Base-by-base conservation (phyloP, 35 echinoderm and acorn worm species). In the Eucidaris tribuloides region DNA sequence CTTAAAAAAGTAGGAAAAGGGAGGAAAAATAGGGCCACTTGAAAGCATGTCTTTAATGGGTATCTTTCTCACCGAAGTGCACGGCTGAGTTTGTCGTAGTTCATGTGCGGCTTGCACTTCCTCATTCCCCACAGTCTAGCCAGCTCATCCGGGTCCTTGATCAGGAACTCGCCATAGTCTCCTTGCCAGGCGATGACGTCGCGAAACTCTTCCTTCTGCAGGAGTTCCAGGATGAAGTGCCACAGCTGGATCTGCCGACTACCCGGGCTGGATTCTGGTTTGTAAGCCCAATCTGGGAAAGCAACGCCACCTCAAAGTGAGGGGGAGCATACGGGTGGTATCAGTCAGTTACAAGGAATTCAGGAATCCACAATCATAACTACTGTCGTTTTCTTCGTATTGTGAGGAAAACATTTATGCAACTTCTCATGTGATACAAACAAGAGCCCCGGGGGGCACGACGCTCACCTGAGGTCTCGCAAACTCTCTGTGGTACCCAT, bases 71-170 rank as follows among this genome's bases (percentile, higher is more conserved):
- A 99, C 96, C 96, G 86, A 19, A 99, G 91, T n/a, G 96, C 96
- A 62, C 96, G 65, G 56, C 96, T 99, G 42, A 99, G 96, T 54
- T 99, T 99, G 58, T 99, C 96, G 34, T 99, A 99, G 87, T 99
- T 99, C 96, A 99, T 99, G 60, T 99, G 96, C 19, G 96, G 96
- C 25, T 99, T 99, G 80, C 96, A 99, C 59, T 99, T 99, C 1
- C 96, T 40, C 87, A 99, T 86, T 25, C 96, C 96, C 96, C 96
- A 99, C 0, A 87, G 79, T 31, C 96, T 39, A 40, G 96, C 96
- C 27, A 99, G 83, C 78, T 99, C 96, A 45, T 99, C 96, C 0
- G 96, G 96, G 34, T 99, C 96, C 61, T 99, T 99, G 82, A 99
- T 99, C 5, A 99, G 78, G 44, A 99, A 99, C 64, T 99, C 96